Conservation (phyloP, 2,797 vertebrate genomes). For the Parauchenoglanis punctatus region DNA sequence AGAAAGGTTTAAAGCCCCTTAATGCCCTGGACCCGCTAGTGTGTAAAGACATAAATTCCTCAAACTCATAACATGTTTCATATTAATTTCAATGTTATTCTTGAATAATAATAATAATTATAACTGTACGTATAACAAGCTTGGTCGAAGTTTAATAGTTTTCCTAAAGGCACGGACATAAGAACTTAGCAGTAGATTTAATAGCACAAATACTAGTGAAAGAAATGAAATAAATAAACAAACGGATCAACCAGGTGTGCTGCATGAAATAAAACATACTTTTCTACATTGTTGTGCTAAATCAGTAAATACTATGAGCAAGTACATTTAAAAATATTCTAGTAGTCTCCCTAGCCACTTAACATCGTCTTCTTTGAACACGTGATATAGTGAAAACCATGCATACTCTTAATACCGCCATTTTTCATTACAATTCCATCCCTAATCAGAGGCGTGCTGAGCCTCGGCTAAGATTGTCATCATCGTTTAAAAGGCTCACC, state of each 20-base stretch:
- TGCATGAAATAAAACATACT: background rate
- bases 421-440: constrained; percentile 18
- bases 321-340: background rate
- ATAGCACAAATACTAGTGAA: too few species aligned
- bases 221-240: background rate
- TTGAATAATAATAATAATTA: background rate
- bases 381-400: background rate
- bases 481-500: constrained; percentile 18
- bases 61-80: background rate
- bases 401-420: background rate
- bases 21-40: background rate
- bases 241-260: background rate
- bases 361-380: background rate
- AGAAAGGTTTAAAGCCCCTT: background rate
- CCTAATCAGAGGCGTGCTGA: constrained; percentile 29
- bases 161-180: too few species aligned
- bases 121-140: background rate
- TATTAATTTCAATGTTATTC: background rate
- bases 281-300: background rate
- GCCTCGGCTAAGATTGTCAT: constrained; percentile 34
- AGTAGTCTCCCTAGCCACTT: background rate
- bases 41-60: background rate
- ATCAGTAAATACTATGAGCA: background rate
- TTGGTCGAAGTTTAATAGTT: background rate
- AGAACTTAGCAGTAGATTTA: background rate